Evolutionary conservation across 92 coral and sea anemone species (phyloP).

Genomic region (Epizoanthus stellaris): DNA sequence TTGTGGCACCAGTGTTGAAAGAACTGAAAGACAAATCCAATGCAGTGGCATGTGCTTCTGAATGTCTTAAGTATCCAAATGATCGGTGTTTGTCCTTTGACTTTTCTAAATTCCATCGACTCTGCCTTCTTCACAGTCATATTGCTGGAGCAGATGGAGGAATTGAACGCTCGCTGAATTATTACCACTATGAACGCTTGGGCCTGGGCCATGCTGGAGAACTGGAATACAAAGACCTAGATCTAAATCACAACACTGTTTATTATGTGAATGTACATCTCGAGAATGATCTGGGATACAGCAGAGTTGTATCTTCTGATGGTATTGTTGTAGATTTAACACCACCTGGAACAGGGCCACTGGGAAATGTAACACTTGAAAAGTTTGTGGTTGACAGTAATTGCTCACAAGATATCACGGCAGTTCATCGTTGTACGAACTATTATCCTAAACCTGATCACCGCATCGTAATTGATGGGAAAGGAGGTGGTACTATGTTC

Average conservation of each 20-base stretch:
- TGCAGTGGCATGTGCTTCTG: neutral
- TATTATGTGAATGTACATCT: neutral
- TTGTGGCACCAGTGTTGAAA: neutral
- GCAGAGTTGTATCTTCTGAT: neutral
- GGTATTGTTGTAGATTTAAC: neutral
- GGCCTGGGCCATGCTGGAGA: conserved; percentile 1
- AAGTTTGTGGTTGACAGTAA: neutral
- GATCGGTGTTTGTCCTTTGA: neutral
- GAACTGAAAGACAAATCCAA: neutral
- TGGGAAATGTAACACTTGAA: neutral
- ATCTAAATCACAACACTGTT: neutral
- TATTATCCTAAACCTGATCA: neutral
- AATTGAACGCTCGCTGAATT: neutral
- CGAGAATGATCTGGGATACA: neutral
- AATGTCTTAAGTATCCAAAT: neutral
- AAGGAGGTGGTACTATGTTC: neutral
- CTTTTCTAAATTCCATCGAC: neutral
- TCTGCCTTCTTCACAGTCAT: neutral
- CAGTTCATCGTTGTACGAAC: neutral
- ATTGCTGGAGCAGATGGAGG: neutral
- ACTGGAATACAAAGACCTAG: neutral
- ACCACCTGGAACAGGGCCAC: neutral
- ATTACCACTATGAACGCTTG: neutral
- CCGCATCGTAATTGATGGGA: neutral
- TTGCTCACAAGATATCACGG: neutral